Base-by-base conservation (phyloP, 1,140 invertebrate species). In the Brachionus rotundiformis region DNA sequence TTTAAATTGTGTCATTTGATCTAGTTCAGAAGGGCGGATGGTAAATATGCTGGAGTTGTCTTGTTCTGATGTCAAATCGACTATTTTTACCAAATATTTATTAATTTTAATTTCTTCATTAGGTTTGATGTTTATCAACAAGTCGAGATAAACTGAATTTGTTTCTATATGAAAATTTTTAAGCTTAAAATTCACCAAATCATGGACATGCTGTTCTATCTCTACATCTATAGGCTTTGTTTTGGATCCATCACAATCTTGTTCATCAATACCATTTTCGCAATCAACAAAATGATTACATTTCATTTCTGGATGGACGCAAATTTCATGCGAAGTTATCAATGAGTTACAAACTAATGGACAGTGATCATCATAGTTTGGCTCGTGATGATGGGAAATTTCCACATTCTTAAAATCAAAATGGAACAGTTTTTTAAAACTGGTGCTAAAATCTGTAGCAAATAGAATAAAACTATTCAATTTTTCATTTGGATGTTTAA, bases 401-500 rank as follows among this genome's bases (percentile, higher is more conserved):
- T 39, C 65, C 0, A 36, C 11, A n/a, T 71, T 11, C 16, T 36
- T 31, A 27, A 63, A 63, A 63, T 63, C 61, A 27, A 63, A 63
- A 31, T 63, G 61, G n/a, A 63, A 27, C 2, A 41, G 11, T 39
- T 71, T 71, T 39, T 71, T 71, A 13, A 16, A 33, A 39, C 33
- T 33, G n/a, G 65, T 36, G 16, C 39, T 71, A 16, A 39, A 39
- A 39, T 71, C 65, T 23, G 65, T 71, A 3, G 65, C 6, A 16
- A 71, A 71, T 16, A 71, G 19, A 39, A 23, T 36, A 39, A 71
- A 71, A 16, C 19, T 71, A 36, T 19, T 39, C 2, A 36, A 13
- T 10, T 36, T 31, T 11, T 36, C 65, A 39, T 33, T 71, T 71
- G 65, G 65, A 71, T 71, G 65, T 16, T 71, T 71, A 23, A 71